Conservation (phyloP, 2,888 invertebrate species). For the Boloria selene region DNA sequence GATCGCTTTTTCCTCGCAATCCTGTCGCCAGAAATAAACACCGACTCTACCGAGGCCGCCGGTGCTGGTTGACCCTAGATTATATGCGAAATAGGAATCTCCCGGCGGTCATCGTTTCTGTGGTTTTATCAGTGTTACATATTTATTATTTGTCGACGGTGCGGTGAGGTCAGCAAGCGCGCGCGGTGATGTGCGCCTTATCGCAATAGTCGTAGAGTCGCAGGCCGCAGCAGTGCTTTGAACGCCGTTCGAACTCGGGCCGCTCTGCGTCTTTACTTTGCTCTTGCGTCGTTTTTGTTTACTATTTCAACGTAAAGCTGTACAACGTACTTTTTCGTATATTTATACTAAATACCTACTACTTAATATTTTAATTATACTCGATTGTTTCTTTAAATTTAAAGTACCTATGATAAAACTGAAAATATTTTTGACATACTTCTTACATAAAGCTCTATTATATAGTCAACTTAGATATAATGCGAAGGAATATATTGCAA, state of each 20-base stretch:
- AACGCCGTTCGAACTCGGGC: constrained; percentile 64
- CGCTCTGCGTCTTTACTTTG: constrained; percentile 68
- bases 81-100: constrained; percentile 70
- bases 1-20: constrained; percentile 38
- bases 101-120: constrained; percentile 77
- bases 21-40: constrained; percentile 58
- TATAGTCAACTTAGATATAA: constrained; percentile 17
- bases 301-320: constrained; percentile 34
- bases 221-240: constrained; percentile 54
- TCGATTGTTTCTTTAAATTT: too few relatives aligned
- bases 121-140: constrained; percentile 80
- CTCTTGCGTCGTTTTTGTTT: constrained; percentile 73
- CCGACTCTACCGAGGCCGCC: constrained; percentile 47
- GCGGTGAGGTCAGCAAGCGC: constrained; percentile 76
- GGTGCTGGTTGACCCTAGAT: constrained; percentile 47
- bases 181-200: constrained; percentile 74
- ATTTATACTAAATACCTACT: too few relatives aligned
- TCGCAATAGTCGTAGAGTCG: constrained; percentile 75
- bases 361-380: too few relatives aligned
- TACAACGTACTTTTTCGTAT: neutral
- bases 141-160: constrained; percentile 78
- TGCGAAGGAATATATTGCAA: neutral
- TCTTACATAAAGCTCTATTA: constrained; percentile 1
- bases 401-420: neutral
- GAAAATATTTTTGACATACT: neutral